phyloP scores from a whole-genome alignment of 1,140 invertebrate genomes.

The Stegodyphus mimosarum region DNA sequence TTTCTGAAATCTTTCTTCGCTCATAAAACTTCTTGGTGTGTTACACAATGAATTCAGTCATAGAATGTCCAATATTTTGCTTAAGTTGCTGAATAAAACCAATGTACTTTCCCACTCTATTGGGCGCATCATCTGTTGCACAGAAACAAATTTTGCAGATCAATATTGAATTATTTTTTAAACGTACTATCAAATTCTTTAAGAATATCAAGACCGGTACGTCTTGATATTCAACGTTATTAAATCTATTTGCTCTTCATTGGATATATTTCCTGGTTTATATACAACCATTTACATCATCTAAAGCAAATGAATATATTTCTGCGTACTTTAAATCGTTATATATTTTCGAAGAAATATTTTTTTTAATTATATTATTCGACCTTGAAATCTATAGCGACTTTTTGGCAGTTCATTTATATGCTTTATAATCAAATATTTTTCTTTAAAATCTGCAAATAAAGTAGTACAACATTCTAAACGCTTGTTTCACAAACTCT shows the following conservation, averaged over 20 bases:
- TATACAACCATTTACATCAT: conserved; percentile 1
- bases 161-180: conserved; percentile 68
- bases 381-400: conserved; percentile 11
- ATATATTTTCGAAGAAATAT: conserved; percentile 25
- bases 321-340: conserved; percentile 27
- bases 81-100: conserved; percentile 3
- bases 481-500: conserved; percentile 2
- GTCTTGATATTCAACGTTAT: conserved; percentile 6
- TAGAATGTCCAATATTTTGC: conserved; percentile 41
- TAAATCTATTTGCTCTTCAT: background rate
- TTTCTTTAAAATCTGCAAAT: conserved; percentile 24
- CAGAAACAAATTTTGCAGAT: conserved; percentile 15
- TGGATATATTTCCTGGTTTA: background rate
- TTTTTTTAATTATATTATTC: conserved; percentile 26
- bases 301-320: conserved; percentile 13
- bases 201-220: conserved; percentile 24
- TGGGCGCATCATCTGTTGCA: background rate
- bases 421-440: background rate
- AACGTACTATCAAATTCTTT: conserved; percentile 37
- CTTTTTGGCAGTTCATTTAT: conserved; percentile 16
- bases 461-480: conserved; percentile 8
- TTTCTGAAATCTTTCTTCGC: conserved; percentile 62
- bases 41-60: conserved; percentile 60
- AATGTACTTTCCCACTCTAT: background rate
- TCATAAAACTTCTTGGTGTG: conserved; percentile 62